A percentile compares a stretch with the other conserved stretches of the same genome.
Evolutionary conservation across 2,113 vertebrate genomes (phyloP).

Genomic region (Rhinolophus sinicus): DNA sequence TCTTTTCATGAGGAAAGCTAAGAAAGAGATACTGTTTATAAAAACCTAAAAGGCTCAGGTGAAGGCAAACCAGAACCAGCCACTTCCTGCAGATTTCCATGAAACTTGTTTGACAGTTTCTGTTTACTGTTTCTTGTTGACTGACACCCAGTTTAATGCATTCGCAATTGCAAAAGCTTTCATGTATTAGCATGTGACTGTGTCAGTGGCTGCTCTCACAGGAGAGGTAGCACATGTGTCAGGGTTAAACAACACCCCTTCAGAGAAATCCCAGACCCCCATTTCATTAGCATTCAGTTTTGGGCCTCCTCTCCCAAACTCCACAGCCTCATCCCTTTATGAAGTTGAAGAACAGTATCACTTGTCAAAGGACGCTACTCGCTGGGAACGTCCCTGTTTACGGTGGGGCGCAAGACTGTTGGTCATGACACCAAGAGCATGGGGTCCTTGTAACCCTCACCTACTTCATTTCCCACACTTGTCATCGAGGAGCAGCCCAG

Average conservation of each 20-base stretch:
- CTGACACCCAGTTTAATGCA: not conserved
- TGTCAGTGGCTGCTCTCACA: not conserved
- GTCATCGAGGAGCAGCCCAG: not conserved
- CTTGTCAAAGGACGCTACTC: not conserved
- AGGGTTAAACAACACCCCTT: too few relatives aligned
- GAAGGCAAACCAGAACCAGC: not conserved
- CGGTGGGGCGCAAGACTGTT: not conserved
- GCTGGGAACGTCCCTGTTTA: not conserved
- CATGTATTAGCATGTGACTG: not conserved
- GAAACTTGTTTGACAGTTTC: not conserved
- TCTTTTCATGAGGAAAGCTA: not conserved
- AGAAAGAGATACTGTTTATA: not conserved
- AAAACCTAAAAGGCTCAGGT: not conserved
- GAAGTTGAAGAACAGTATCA: not conserved
- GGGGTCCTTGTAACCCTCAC: not conserved
- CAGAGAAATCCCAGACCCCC: rapidly evolving
- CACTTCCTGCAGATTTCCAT: not conserved
- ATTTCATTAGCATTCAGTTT: not conserved
- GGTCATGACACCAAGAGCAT: not conserved
- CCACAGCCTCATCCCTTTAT: rapidly evolving
- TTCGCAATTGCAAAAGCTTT: not conserved
- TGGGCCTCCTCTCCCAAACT: not conserved
- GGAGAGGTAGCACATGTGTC: not conserved
- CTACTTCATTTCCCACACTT: not conserved
- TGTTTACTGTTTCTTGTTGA: not conserved